A percentile compares a stretch with the other conserved stretches of the same genome.
These are phyloP conservation scores for Drosophila ustulata DNA, from an alignment of 2,888 invertebrate species.

Conservation along the genomic window DNA sequence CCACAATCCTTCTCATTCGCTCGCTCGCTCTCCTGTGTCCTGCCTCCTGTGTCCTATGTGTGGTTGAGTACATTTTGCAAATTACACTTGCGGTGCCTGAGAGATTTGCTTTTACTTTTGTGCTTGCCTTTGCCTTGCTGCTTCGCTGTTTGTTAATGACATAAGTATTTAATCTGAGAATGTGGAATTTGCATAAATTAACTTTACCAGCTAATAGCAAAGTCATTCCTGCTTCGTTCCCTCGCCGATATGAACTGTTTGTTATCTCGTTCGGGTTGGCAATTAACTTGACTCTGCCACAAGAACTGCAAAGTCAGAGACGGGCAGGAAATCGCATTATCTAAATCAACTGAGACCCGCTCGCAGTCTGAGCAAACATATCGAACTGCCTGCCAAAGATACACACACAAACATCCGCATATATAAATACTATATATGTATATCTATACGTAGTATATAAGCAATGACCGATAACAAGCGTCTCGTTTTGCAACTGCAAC, in stretches of 20 bases:
- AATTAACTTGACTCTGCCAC: conserved; percentile 34
- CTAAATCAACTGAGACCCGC: conserved; percentile 43
- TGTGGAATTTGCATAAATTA: conserved; percentile 74
- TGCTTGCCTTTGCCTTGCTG: conserved; percentile 14
- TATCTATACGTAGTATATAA: conserved; percentile 12
- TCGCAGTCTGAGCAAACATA: conserved; percentile 47
- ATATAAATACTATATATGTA: background rate
- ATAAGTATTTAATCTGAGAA: conserved; percentile 67
- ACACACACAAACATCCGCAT: background rate
- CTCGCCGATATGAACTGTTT: background rate
- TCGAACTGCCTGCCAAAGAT: conserved; percentile 25
- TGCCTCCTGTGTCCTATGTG: conserved; percentile 23
- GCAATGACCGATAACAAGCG: conserved; percentile 50
- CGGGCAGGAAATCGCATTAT: conserved; percentile 61
- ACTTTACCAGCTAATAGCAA: conserved; percentile 53
- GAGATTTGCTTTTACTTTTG: conserved; percentile 48
- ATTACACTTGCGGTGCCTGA: conserved; percentile 67
- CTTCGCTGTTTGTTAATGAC: conserved; percentile 66
- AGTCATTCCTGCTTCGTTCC: conserved; percentile 1
- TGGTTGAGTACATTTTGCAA: conserved; percentile 67
- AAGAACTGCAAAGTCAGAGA: conserved; percentile 40
- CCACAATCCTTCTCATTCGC: conserved; percentile 19
- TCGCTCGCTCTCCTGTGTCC: background rate
- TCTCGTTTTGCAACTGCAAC: conserved; percentile 36
- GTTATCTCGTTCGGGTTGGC: conserved; percentile 19